Base-by-base conservation (phyloP, 1,140 invertebrate genomes). In the Tetramorium simillimum region DNA sequence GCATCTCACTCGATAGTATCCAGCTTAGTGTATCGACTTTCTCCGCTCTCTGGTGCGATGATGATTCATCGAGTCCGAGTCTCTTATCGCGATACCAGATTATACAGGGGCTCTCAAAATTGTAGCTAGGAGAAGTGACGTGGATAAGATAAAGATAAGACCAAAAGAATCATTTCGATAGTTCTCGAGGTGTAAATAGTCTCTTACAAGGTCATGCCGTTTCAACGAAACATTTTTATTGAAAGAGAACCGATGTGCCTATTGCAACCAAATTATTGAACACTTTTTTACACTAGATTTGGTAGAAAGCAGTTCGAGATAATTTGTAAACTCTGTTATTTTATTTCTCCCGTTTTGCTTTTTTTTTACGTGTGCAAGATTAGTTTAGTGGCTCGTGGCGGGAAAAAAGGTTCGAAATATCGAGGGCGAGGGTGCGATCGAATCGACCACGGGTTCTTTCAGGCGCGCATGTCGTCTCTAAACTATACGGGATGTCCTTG, bases 401-500 rank as follows among this genome's bases (percentile, higher is more conserved):
- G 80, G 53, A 84, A 73, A 80, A 84, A 73, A 84, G 53, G 28
- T 84, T 84, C 40, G 53, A 60, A 69, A 84, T 82, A 73, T 82
- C 80, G 80, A 49, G 67, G 69, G 40, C 69, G 51, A 73, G 69
- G 69, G 69, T 24, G 69, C 80, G 80, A 84, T 84, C 80, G 80
- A 84, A 84, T 40, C 80, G 46, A 53, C 77, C 80, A 40, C 67
- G n/a, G 24, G 69, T 84, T 84, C 69, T 84, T 84, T 84, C 53
- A 73, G 80, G 24, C 67, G 80, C 69, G 80, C 69, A 73, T 73
- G 69, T 73, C 80, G 69, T 60, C 51, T 84, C 80, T 84, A 84
- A 84, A 84, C 80, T 84, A 84, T 84, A 84, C 80, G 80, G 80
- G 69, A 70, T 84, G 80, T 84, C 80, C 80, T 84, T 84, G 80